phyloP scores from a whole-genome alignment of 2,113 vertebrate species.

The Muscicapa adusta region DNA sequence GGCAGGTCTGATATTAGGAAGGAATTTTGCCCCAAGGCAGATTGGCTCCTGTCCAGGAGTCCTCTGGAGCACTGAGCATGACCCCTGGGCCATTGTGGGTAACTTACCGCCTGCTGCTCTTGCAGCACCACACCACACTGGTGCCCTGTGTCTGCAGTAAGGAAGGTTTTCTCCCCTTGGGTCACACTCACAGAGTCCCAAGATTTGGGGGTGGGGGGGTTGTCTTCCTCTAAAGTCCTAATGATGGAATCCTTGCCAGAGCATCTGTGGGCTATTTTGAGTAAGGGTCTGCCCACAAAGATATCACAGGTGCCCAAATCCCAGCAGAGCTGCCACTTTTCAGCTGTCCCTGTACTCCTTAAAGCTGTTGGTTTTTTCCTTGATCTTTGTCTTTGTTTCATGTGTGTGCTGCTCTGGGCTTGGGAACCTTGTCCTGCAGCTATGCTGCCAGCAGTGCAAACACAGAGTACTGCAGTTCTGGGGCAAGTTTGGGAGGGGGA shows the following conservation, averaged over 20 bases:
- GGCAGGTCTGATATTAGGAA: neutral
- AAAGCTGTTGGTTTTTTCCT: neutral
- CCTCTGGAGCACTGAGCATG: neutral
- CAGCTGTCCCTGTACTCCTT: neutral
- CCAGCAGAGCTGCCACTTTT: neutral
- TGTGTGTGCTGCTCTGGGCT: neutral
- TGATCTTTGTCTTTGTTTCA: neutral
- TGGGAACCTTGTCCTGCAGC: neutral
- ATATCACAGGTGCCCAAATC: accelerated
- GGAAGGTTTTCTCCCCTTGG: neutral
- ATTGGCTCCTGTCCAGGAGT: neutral
- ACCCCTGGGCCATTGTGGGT: neutral
- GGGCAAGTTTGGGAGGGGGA: neutral
- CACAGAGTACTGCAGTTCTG: neutral
- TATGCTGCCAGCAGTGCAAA: neutral
- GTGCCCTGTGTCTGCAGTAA: too few relatives aligned
- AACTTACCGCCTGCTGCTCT: neutral
- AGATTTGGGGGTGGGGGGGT: too few relatives aligned
- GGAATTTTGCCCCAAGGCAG: neutral
- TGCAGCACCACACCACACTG: neutral
- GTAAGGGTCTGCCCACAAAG: neutral
- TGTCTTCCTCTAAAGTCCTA: neutral
- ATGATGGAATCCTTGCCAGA: neutral
- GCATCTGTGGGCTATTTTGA: neutral
- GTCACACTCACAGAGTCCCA: neutral